These are phyloP conservation scores for Teleogryllus oceanicus DNA, from an alignment of 2,888 invertebrate genomes.

Conservation along the genomic window DNA sequence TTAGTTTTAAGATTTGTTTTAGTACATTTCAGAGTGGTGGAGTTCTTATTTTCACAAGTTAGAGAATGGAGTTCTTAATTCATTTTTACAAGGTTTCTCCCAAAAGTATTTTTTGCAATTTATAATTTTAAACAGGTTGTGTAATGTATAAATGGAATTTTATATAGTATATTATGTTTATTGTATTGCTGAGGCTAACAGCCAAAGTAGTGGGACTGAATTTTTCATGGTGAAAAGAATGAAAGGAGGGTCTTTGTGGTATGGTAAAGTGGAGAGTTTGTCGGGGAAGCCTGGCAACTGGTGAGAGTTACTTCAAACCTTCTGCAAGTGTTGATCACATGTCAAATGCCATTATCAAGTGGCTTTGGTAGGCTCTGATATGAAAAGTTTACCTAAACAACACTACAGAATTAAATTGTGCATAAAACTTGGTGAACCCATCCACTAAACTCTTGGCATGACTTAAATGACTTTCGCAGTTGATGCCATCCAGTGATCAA, in stretches of 20 bases:
- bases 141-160: too few relatives aligned
- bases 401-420: not conserved
- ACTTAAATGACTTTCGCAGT: not conserved
- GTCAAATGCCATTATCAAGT: not conserved
- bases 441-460: not conserved
- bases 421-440: not conserved
- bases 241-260: not conserved
- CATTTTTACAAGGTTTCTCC: too few relatives aligned
- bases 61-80: too few relatives aligned
- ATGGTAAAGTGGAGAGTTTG: not conserved
- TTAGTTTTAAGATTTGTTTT: too few relatives aligned
- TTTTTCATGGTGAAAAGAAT: not conserved
- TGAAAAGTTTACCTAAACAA: not conserved
- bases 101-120: too few relatives aligned
- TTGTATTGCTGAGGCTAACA: not conserved
- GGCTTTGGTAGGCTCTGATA: not conserved
- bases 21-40: too few relatives aligned
- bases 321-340: not conserved
- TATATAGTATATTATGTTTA: too few relatives aligned
- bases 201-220: not conserved
- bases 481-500: not conserved
- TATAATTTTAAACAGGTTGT: too few relatives aligned
- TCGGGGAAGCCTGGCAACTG: not conserved
- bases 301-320: not conserved
- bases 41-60: too few relatives aligned